Percentiles rank a stretch among this genome's conserved stretches.
Conservation (phyloP, 1,140 invertebrate species). For the Antheraea pernyi region DNA sequence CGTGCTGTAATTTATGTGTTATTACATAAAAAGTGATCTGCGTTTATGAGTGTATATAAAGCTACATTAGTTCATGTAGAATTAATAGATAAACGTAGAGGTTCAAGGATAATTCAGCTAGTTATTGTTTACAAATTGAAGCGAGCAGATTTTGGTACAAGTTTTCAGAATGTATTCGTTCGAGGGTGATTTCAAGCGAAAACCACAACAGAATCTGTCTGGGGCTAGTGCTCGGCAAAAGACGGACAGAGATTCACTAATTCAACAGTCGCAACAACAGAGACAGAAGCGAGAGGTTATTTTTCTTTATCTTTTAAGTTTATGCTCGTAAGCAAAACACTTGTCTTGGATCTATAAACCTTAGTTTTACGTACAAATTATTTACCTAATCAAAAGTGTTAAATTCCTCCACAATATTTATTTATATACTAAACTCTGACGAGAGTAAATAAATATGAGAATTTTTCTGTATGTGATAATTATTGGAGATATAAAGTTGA, state of each 20-base stretch:
- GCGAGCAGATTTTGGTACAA: neutral
- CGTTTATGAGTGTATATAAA: neutral
- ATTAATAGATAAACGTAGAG: neutral
- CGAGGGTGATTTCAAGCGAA: constrained; percentile 93
- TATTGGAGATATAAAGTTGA: too few species aligned
- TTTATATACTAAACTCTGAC: too few species aligned
- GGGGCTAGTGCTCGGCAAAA: constrained; percentile 87
- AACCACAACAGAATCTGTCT: constrained; percentile 93
- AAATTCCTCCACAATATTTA: neutral
- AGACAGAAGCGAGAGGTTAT: constrained; percentile 90
- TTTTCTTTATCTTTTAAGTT: constrained; percentile 14
- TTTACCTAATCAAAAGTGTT: neutral
- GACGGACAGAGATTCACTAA: constrained; percentile 87
- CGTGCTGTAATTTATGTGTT: neutral
- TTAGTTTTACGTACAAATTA: neutral
- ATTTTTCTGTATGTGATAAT: too few species aligned
- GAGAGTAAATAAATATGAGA: too few species aligned
- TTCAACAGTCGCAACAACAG: constrained; percentile 90
- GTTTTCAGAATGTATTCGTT: constrained; percentile 87
- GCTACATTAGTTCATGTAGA: neutral
- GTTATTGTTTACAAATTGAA: constrained; percentile 43
- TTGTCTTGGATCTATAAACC: neutral
- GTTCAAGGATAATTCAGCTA: constrained; percentile 35
- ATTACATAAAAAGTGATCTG: neutral
- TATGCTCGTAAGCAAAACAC: constrained; percentile 13